Percentiles rank a stretch among this genome's conserved stretches.
phyloP scores from a whole-genome alignment of 2,888 invertebrate genomes.

The Cephus sareptanus region DNA sequence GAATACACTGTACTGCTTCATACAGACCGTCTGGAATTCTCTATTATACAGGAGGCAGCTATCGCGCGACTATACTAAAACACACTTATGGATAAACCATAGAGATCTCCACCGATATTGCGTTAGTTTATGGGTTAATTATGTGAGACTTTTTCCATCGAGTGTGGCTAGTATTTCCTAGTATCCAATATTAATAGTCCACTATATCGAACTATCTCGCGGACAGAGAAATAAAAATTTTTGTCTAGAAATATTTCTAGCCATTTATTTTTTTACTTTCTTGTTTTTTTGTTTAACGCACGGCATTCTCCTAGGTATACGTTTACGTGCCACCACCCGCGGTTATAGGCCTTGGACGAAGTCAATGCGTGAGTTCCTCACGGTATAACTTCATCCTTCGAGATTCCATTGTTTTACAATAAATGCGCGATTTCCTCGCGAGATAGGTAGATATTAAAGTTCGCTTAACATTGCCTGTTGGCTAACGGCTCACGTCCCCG shows the following conservation, averaged over 20 bases:
- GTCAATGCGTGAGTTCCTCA: not conserved
- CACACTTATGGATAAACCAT: slow-evolving; percentile 20
- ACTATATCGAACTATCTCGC: not conserved
- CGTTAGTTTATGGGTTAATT: slow-evolving; percentile 58
- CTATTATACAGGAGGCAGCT: not conserved
- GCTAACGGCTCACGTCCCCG: slow-evolving; percentile 24
- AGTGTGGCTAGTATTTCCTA: not conserved
- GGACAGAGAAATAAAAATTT: not conserved
- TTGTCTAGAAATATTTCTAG: not conserved
- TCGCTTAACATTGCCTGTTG: slow-evolving; percentile 30
- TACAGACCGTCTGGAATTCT: slow-evolving; percentile 12
- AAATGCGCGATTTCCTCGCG: slow-evolving; percentile 37
- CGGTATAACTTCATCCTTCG: not conserved
- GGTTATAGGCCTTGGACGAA: not conserved
- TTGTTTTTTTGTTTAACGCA: too few species aligned
- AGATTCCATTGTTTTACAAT: slow-evolving; percentile 43
- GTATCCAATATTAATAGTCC: not conserved
- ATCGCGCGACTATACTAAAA: not conserved
- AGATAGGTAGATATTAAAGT: slow-evolving; percentile 42
- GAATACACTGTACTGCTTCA: slow-evolving; percentile 24
- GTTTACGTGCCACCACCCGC: not conserved
- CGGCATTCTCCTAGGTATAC: not conserved
- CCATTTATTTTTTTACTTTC: not conserved
- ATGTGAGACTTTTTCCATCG: slow-evolving; percentile 40
- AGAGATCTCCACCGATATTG: slow-evolving; percentile 37